Evolutionary conservation across 1,140 invertebrate species (phyloP), one percentile per base, ranked within the genome.

Genomic region (Lamellibrachia luymesi): DNA sequence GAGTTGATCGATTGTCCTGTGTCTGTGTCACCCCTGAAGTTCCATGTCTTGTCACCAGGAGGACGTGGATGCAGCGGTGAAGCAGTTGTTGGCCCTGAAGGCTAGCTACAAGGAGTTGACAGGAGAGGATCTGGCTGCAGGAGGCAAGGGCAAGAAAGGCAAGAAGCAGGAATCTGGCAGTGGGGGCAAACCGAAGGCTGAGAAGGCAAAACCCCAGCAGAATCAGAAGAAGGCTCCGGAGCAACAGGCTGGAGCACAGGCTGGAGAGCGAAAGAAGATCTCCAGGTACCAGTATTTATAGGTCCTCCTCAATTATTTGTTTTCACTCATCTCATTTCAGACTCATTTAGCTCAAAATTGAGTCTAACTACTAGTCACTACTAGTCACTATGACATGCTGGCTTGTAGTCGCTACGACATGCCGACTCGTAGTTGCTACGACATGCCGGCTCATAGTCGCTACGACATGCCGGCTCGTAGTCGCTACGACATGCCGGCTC

Each of bases 61-160:
- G 6, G 95, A 96, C 27, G 97, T 98, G 92, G 97, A 98, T 94
- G 96, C 96, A 22, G 98, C 97, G 95, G 98, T 98, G n/a, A 97
- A 98, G 95, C 96, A 96, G 92, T 96, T 99, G 52, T 96, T 98
- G 93, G 96, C 97, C 49, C 96, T 99, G 4, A 99, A 99, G 96
- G 97, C 96, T 1, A 97, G 98, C 92, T 99, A 98, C 95, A 98
- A 98, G 96, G 96, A 97, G 91, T 95, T 97, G 50, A 98, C 98
- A 5, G 98, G 98, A 6, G 96, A 97, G 90, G 92, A 92, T 51
- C 92, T 92, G 92, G 92, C 27, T 17, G 92, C 50, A 50, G 94
- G 95, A 93, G 94, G 94, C 50, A 92, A 94, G 94, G 93, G 56
- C 91, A 95, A 94, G 92, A 95, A 94, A 93, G 96, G 95, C 94